Evolutionary conservation across 2,797 vertebrate genomes (phyloP), one percentile per base, ranked within the genome.

Genomic region (Vespertilio murinus): DNA sequence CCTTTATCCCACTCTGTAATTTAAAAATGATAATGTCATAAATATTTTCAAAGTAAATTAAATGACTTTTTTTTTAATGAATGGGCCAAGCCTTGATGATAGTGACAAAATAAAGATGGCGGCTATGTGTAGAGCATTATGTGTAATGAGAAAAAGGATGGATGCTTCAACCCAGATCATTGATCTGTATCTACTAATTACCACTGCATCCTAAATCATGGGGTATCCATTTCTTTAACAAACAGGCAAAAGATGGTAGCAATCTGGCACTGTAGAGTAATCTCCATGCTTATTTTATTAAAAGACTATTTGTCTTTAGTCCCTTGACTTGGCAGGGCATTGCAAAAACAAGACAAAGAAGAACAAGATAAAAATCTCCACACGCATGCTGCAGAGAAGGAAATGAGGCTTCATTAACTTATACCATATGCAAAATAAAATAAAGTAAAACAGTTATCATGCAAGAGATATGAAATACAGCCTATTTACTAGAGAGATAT

Each of bases 1-100:
- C 5, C 47, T 75, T 49, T 75, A 30, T n/a, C 5, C 17, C 73
- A 75, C 18, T n/a, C 10, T 52, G 4, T 54, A 54, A 64, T 91
- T 78, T 91, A 33, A 64, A 84, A 70, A 30, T 83, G 59, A 83
- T 64, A 45, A 30, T 84, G 93, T 84, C 67, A 79, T 80, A 71
- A 73, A 40, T 45, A 78, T 81, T 64, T 91, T 90, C 86, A 77
- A 91, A 96, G 40, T 95, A 5, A 89, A 61, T 85, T 81, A 77
- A 86, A 69, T 92, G 42, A 86, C 18, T n/a, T n/a, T n/a, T n/a
- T n/a, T n/a, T n/a, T n/a, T n/a, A n/a, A n/a, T n/a, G n/a, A 84
- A 28, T 70, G 71, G 20, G 35, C 3, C 22, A 77, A 87, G 47
- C 30, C 75, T 11, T 54, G 56, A 85, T 33, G 47, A 64, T 16